Base-by-base conservation (phyloP, 2,888 invertebrate genomes). In the Catonia carolina region DNA sequence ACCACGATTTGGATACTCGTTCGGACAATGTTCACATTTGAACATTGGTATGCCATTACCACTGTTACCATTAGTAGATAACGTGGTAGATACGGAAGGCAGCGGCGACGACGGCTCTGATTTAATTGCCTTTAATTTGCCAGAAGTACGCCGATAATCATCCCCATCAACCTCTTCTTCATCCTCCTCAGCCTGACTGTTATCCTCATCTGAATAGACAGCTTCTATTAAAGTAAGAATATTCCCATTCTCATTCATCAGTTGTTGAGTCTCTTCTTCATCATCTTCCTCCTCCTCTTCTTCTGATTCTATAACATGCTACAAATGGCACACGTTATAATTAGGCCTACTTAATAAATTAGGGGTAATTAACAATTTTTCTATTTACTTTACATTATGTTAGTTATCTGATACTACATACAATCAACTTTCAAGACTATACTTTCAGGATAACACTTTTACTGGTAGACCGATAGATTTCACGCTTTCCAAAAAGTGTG, bases 191-290 rank as follows among this genome's bases (percentile, higher is more conserved):
- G n/a, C n/a, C n/a, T n/a, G n/a, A n/a, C n/a, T n/a, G 8, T 15
- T 37, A 52, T 64, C 66, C 42, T 63, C 62, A 48, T 65, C 66
- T 1, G 66, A 66, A 55, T 66, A 66, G 7, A 66, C 66, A 18
- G 65, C 66, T 61, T 66, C 64, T 7, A 66, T 65, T 14, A 61
- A 61, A 39, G 61, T 62, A 31, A 66, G 56, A 31, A 64, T 55
- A 27, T 63, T 61, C 7, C 52, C 56, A 27, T 61, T 49, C 42
- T 61, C 61, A 45, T 58, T 56, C 12, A 51, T 50, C 31, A 59
- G 59, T 23, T 57, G 59, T 37, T 60, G 41, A 53, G 57, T 58
- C 54, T 50, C 54, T 31, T n/a, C n/a, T n/a, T 63, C 61, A 8
- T 52, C 56, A 27, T 61, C 51, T 45, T 61, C 61, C 47, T 58